Conservation (phyloP, 2,888 invertebrate genomes). For the Erebia ligea region DNA sequence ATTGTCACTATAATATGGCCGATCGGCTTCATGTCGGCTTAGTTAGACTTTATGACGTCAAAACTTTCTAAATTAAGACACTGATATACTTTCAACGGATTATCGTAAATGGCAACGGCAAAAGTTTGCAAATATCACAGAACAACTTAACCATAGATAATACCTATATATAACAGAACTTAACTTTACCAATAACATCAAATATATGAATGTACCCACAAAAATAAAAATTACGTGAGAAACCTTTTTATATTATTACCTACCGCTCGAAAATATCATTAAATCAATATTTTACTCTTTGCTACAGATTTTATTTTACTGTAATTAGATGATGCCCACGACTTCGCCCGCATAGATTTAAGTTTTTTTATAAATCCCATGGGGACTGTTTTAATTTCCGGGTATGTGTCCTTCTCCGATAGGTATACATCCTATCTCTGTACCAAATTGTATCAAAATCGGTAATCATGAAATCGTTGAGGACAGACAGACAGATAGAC, state of each 20-base stretch:
- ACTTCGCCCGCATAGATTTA: too few relatives aligned
- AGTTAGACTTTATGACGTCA: not conserved
- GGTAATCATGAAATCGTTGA: too few relatives aligned
- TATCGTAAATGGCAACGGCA: slow-evolving; percentile 14
- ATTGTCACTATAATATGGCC: not conserved
- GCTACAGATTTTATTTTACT: not conserved
- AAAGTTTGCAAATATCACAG: slow-evolving; percentile 27
- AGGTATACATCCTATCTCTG: too few relatives aligned
- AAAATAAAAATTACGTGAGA: not conserved
- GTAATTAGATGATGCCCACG: not conserved
- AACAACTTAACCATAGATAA: slow-evolving; percentile 24
- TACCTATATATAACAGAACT: too few relatives aligned
- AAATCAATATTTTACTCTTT: not conserved
- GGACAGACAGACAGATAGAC: too few relatives aligned
- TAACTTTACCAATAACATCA: slow-evolving; percentile 7
- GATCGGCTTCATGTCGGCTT: not conserved
- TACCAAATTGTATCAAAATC: too few relatives aligned
- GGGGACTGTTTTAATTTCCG: too few relatives aligned
- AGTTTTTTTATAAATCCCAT: too few relatives aligned
- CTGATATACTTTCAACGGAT: slow-evolving; percentile 14
- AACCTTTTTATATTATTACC: not conserved
- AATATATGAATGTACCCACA: not conserved
- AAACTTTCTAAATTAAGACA: slow-evolving; percentile 12
- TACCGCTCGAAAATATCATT: not conserved
- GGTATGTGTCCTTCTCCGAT: too few relatives aligned